Conservation (phyloP, 2,888 invertebrate species). For the Heliconius cydno region DNA sequence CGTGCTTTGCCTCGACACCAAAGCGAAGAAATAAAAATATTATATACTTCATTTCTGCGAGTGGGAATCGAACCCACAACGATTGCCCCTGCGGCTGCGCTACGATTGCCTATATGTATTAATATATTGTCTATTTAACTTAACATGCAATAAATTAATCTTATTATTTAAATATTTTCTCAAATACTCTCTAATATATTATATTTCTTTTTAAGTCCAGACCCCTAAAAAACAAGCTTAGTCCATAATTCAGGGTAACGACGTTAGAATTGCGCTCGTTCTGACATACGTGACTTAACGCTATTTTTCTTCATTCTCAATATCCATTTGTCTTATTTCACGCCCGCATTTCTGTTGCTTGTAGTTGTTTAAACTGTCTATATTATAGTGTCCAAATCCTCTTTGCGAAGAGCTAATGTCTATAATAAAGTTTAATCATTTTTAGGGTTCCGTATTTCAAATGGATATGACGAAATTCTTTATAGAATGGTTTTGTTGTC, state of each 20-base stretch:
- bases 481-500: too few relatives aligned
- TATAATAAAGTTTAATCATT: neutral
- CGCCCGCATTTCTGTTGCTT: conserved; percentile 44
- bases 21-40: neutral
- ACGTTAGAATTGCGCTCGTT: conserved; percentile 55
- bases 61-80: neutral
- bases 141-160: too few relatives aligned
- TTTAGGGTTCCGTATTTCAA: neutral
- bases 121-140: too few relatives aligned
- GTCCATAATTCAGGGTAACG: conserved; percentile 52
- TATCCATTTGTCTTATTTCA: conserved; percentile 58
- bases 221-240: neutral
- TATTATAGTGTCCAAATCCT: neutral
- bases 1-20: neutral
- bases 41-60: neutral
- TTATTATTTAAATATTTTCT: neutral
- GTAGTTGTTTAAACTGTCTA: conserved; percentile 15
- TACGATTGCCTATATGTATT: too few relatives aligned
- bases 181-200: neutral
- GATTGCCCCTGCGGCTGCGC: too few relatives aligned
- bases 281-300: conserved; percentile 54
- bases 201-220: neutral
- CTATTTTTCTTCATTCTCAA: conserved; percentile 65
- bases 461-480: too few relatives aligned
- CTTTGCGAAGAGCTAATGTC: neutral